phyloP scores from a whole-genome alignment of 2,113 vertebrate species.

The Myrmecophaga tridactyla region DNA sequence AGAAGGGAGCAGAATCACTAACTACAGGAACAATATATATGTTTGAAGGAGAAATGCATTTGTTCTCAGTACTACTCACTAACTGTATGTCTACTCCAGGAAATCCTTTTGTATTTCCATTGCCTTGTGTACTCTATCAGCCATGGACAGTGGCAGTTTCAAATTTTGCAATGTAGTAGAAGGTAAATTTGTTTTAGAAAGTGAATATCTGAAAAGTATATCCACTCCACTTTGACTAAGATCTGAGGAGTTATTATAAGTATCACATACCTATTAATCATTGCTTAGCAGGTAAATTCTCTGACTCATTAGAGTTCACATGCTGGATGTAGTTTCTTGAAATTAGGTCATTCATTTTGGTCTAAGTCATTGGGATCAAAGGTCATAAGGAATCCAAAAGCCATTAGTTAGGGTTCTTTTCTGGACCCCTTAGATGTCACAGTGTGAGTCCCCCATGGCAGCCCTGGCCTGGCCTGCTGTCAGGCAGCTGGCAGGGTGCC shows the following conservation, averaged over 20 bases:
- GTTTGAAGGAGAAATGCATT: conserved; percentile 1
- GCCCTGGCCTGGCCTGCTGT: conserved; percentile 80
- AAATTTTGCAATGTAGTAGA: conserved; percentile 45
- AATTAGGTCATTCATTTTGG: conserved; percentile 84
- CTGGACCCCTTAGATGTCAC: conserved; percentile 86
- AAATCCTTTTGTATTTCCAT: conserved; percentile 62
- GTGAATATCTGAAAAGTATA: conserved; percentile 45
- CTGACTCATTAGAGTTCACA: conserved; percentile 75
- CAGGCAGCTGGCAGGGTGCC: conserved; percentile 78
- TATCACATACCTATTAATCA: conserved; percentile 78
- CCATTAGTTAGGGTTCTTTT: conserved; percentile 91
- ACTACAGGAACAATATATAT: conserved; percentile 27
- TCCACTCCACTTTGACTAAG: conserved; percentile 29
- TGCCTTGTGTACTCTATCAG: not conserved
- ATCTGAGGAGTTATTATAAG: conserved; percentile 45
- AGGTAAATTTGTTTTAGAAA: conserved; percentile 48
- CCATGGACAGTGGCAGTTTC: not conserved
- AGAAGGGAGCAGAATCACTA: conserved; percentile 60
- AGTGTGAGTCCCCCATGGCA: conserved; percentile 86
- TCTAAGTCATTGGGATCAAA: conserved; percentile 88
- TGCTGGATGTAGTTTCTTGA: conserved; percentile 80
- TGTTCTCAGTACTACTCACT: rapidly evolving
- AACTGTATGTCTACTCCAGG: not conserved
- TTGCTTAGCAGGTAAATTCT: conserved; percentile 74
- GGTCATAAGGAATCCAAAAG: conserved; percentile 88